Percentiles rank a stretch among this genome's conserved stretches.
These are phyloP conservation scores for Chrysopilus asiliformis DNA, from an alignment of 2,888 invertebrate genomes.

Conservation along the genomic window DNA sequence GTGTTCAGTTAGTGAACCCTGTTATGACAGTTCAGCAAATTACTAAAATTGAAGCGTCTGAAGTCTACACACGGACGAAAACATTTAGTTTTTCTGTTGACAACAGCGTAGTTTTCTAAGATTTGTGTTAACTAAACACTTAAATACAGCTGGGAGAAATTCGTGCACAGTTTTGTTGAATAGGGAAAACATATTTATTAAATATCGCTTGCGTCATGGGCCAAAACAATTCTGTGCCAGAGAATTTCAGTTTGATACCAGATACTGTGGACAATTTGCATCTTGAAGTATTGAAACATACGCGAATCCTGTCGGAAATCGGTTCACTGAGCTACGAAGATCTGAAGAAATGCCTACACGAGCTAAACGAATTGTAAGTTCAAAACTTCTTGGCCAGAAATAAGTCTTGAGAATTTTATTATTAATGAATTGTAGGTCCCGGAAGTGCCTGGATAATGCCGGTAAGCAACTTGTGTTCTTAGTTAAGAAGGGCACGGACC, in stretches of 20 bases:
- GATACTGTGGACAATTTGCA: conserved; percentile 22
- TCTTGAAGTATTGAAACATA: conserved; percentile 28
- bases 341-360: conserved; percentile 42
- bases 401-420: neutral
- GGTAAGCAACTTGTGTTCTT: conserved; percentile 52
- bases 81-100: no score
- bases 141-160: no score
- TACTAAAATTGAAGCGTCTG: no score
- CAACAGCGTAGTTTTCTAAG: no score
- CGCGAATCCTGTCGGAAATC: conserved; percentile 35
- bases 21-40: no score
- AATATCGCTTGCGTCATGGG: no score
- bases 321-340: conserved; percentile 42
- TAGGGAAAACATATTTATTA: no score
- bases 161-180: no score
- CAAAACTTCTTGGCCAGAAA: neutral
- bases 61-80: no score
- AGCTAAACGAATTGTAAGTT: conserved; percentile 49
- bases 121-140: no score
- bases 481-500: conserved; percentile 49
- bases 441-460: conserved; percentile 44
- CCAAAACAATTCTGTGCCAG: no score
- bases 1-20: no score
- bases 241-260: conserved; percentile 22
- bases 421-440: conserved; percentile 36